Percentiles rank a stretch among this genome's conserved stretches.
phyloP scores from a whole-genome alignment of 2,797 vertebrate species.

The Acestrorhynchus altus region DNA sequence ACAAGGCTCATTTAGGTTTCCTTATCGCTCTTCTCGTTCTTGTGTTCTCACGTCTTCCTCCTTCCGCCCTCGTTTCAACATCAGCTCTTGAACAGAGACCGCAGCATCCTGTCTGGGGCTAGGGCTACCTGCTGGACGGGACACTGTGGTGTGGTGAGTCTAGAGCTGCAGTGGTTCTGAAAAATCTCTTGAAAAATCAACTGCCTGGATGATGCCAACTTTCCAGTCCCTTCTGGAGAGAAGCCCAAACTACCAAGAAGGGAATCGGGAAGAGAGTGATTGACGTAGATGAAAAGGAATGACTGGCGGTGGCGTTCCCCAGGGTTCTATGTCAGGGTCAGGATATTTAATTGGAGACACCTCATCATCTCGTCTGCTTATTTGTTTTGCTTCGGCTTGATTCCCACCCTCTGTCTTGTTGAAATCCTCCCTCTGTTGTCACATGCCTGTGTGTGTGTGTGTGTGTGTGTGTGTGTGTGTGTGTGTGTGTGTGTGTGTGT shows the following conservation, averaged over 20 bases:
- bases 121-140: not conserved
- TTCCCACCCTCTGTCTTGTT: conserved; percentile 8
- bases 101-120: not conserved
- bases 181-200: not conserved
- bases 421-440: not conserved
- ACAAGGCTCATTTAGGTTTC: conserved; percentile 8
- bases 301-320: not conserved
- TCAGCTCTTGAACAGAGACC: not conserved
- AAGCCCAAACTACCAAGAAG: not conserved
- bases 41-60: not conserved
- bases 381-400: conserved; percentile 5
- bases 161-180: not conserved
- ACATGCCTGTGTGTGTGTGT: not conserved
- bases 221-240: not conserved
- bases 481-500: conserved; percentile 5
- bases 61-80: not conserved
- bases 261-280: not conserved
- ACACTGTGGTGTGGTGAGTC: not conserved
- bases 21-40: not conserved
- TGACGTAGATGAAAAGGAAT: not conserved
- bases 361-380: conserved; percentile 3
- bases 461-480: conserved; percentile 8
- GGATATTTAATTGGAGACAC: conserved; percentile 4
- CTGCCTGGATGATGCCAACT: not conserved
- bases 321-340: conserved; percentile 4